Conservation (phyloP, 2,113 vertebrate species). For the Cynopterus brachyotis region DNA sequence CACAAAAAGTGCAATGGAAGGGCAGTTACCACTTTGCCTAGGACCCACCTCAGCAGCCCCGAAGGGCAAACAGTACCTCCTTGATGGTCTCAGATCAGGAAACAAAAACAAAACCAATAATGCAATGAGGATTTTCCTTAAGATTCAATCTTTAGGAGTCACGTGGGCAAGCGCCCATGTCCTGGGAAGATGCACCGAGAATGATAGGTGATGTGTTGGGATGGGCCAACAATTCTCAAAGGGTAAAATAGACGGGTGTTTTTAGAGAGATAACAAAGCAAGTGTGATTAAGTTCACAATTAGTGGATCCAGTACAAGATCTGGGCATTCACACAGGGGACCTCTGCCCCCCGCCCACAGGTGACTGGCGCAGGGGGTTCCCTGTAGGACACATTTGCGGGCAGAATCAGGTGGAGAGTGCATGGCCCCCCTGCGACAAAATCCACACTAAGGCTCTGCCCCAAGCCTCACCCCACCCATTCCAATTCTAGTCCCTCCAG, state of each 20-base stretch:
- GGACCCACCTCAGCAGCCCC: background rate
- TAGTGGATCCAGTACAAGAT: background rate
- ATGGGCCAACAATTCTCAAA: background rate
- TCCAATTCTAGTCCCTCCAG: background rate
- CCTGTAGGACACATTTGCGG: too few species aligned
- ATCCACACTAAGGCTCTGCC: background rate
- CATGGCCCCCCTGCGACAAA: background rate
- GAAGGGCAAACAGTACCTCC: background rate
- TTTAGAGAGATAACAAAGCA: background rate
- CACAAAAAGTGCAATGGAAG: background rate
- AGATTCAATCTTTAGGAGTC: too few species aligned
- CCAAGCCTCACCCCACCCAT: background rate
- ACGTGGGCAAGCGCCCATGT: accelerated
- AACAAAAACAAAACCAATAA: background rate
- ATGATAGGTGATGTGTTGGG: background rate
- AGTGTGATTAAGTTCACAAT: background rate
- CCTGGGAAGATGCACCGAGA: background rate
- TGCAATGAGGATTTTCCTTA: accelerated
- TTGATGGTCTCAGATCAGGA: background rate
- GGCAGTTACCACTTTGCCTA: background rate
- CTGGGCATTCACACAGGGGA: too few species aligned
- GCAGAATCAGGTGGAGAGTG: background rate
- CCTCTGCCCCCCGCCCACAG: too few species aligned
- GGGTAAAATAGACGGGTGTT: background rate
- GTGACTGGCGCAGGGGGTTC: too few species aligned